Base-by-base conservation (phyloP, 2,113 vertebrate species). In the Halichoerus grypus region DNA sequence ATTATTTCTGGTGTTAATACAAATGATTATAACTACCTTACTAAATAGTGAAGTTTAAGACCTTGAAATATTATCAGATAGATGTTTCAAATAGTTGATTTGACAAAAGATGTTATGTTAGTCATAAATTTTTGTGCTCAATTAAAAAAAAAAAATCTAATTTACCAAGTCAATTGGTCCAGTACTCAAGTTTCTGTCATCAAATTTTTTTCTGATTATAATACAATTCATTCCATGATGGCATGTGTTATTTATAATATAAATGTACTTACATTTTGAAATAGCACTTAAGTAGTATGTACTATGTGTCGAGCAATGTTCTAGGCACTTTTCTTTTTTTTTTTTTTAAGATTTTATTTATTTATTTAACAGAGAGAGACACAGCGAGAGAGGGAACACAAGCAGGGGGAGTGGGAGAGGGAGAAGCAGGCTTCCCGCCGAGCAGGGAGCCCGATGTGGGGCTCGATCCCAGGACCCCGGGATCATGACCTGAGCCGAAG, bases 231-330 rank as follows among this genome's bases (percentile, higher is more conserved):
- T 83, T 65, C 59, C 16, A 51, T 1, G 0, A 91, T 46, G 49
- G 22, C 90, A 0, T 0, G 3, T n/a, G 13, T 90, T 74, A 88
- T 92, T 93, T 94, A 10, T 77, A 63, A 49, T 61, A 82, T 72
- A 93, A 36, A 49, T 42, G 4, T 49, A 31, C 22, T 89, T 65
- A 39, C 19, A n/a, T 61, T 94, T 94, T 94, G n/a, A 91, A 93
- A 74, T 18, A 77, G 3, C n/a, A 82, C 1, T 28, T 76, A 85
- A 22, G 3, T 71, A 49, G 24, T 59, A 21, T 39, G 16, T 88
- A 61, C 4, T 65, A 24, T 63, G 14, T 65, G 7, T n/a, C 2
- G 33, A 91, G 61, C 15, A 49, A 55, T 33, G 22, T 12, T 72
- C 22, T 76, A 76, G 33, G n/a, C 4, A 89, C 28, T 33, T 82